Evolutionary conservation across 2,888 invertebrate species (phyloP), one percentile per base, ranked within the genome.

Genomic region (Zygothrica quintamaculata): DNA sequence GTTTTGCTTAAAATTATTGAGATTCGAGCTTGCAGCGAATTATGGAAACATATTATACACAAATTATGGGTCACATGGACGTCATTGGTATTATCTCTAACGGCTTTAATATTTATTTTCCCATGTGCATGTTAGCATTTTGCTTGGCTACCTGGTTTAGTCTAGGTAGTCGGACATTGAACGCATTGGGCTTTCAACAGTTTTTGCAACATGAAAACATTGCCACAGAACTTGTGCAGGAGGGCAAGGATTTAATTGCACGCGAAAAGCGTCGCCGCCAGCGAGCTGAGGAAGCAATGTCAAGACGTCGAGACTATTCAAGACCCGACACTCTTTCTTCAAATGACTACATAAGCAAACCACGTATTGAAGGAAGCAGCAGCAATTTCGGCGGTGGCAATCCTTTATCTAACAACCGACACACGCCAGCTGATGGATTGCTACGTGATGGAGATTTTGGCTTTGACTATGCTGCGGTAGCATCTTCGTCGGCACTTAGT

Each of bases 11-110:
- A 1, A 12, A 3, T 3, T 5, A n/a, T 15, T 0, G n/a, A n/a
- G n/a, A 22, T 3, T 36, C 31, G 0, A 1, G 6, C 5, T 55
- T 59, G 4, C 58, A 88, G 74, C 93, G 94, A 72, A 93, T 96
- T 37, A 92, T 95, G 92, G 99, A 97, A 92, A 99, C 99, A 0
- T 95, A 96, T 81, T 99, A 99, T 88, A 99, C 99, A 0, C 95
- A 96, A 94, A 96, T 99, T 80, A 99, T 99, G 99, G 99, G 99
- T 0, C 99, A 99, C 90, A 97, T 99, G 98, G 99, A 99, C 91
- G 98, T 99, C 0, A 95, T 99, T 53, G 95, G 96, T 22, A 97
- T 99, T 65, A 96, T 99, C 74, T 96, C 99, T 0, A 96, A 98
- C 90, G 99, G 99, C 6, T 99, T 99, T 92, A 99, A 99, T 92